Evolutionary conservation across 2,888 invertebrate genomes (phyloP).

Genomic region (Andrena bicolor): DNA sequence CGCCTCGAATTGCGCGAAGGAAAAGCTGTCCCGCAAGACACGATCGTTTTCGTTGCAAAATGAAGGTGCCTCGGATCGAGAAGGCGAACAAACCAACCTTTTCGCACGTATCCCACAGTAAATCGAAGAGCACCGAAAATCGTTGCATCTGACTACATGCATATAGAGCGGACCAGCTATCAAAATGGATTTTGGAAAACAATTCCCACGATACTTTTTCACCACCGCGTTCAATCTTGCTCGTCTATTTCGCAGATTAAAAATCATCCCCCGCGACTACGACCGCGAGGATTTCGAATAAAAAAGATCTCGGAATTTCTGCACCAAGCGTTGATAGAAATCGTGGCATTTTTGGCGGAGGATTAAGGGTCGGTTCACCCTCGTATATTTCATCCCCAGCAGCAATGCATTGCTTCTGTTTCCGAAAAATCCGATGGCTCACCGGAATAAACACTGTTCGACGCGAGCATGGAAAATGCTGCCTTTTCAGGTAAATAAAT

Average conservation of each 20-base stretch:
- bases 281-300: conserved; percentile 28
- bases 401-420: not conserved
- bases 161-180: not conserved
- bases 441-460: not conserved
- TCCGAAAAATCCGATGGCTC: conserved; percentile 10
- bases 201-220: conserved; percentile 36
- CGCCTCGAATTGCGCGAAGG: too few species aligned
- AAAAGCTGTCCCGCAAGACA: not conserved
- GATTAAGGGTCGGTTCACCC: not conserved
- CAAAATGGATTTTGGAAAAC: conserved; percentile 40
- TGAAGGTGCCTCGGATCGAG: not conserved
- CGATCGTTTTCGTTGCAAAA: not conserved
- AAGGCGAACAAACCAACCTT: not conserved
- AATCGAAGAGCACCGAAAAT: conserved; percentile 15
- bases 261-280: conserved; percentile 18
- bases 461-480: not conserved
- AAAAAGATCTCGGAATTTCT: conserved; percentile 15
- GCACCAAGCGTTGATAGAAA: conserved; percentile 5
- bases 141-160: conserved; percentile 11
- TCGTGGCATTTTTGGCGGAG: not conserved
- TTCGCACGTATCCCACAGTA: not conserved
- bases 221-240: conserved; percentile 28
- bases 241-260: conserved; percentile 41
- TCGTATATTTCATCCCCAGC: conserved; percentile 12
- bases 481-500: not conserved